These are phyloP conservation scores for Oscheius onirici DNA, from an alignment of 2,888 invertebrate genomes.

Conservation along the genomic window DNA sequence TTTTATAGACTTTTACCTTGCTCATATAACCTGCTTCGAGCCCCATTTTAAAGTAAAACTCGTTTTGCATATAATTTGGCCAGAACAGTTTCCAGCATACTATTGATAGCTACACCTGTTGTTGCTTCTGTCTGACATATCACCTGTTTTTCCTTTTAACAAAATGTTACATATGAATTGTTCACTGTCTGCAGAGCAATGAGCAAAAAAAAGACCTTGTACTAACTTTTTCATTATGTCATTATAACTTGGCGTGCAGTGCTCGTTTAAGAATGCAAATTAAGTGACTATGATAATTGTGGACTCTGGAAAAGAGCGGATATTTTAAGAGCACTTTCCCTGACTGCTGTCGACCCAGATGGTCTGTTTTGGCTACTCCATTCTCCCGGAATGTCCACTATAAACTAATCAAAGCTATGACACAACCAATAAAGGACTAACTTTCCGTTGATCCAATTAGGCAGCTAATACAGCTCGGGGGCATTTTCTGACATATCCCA, in stretches of 20 bases:
- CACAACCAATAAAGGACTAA: background rate
- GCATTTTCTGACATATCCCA: background rate
- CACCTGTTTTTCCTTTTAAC: too few relatives aligned
- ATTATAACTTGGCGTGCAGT: too few relatives aligned
- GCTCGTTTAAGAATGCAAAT: too few relatives aligned
- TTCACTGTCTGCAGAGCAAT: too few relatives aligned
- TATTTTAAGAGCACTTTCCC: too few relatives aligned
- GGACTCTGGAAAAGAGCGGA: too few relatives aligned
- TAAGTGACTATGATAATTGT: too few relatives aligned
- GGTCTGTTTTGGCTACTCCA: constrained; percentile 7
- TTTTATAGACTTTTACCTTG: background rate
- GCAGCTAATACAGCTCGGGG: constrained; percentile 4
- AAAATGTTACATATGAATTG: too few relatives aligned
- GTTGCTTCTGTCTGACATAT: background rate
- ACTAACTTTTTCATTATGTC: too few relatives aligned
- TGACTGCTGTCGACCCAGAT: background rate
- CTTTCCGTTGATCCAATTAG: background rate
- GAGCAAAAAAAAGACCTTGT: too few relatives aligned
- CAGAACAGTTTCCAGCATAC: background rate
- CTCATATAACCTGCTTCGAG: background rate
- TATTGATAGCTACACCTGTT: background rate
- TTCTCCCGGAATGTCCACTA: constrained; percentile 10
- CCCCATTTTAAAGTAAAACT: background rate
- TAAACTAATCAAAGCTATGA: background rate
- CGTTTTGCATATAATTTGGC: background rate